phyloP scores from a whole-genome alignment of 2,888 invertebrate genomes.

The Hedya salicella region DNA sequence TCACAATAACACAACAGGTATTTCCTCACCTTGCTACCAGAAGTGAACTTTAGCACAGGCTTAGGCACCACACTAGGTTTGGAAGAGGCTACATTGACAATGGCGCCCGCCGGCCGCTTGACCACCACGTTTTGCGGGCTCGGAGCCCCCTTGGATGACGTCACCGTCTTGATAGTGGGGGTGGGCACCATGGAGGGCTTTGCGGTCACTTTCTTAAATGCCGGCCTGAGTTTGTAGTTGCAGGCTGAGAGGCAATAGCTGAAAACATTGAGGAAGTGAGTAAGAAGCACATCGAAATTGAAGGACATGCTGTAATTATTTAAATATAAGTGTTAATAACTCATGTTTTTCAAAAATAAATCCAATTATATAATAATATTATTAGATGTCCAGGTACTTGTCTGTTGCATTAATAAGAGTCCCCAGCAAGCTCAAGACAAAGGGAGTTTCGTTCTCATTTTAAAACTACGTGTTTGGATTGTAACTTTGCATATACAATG shows the following conservation, averaged over 20 bases:
- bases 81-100: slow-evolving; percentile 85
- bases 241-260: slow-evolving; percentile 94
- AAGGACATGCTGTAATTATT: too few relatives aligned
- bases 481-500: too few relatives aligned
- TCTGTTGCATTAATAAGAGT: too few relatives aligned
- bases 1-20: too few relatives aligned
- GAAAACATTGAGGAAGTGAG: slow-evolving; percentile 47
- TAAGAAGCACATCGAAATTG: too few relatives aligned
- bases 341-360: too few relatives aligned
- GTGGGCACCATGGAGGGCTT: slow-evolving; percentile 63
- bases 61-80: slow-evolving; percentile 91
- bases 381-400: too few relatives aligned
- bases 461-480: too few relatives aligned
- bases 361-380: too few relatives aligned
- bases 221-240: slow-evolving; percentile 89
- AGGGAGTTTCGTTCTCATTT: too few relatives aligned
- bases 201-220: slow-evolving; percentile 76
- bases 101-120: slow-evolving; percentile 74
- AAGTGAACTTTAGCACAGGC: slow-evolving; percentile 90
- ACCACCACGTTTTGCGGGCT: slow-evolving; percentile 79
- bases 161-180: slow-evolving; percentile 67
- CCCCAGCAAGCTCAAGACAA: too few relatives aligned
- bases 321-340: too few relatives aligned
- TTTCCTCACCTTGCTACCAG: slow-evolving; percentile 75
- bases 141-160: slow-evolving; percentile 69